Conservation (phyloP, 2,797 vertebrate species). For the Premnoplex brunnescens region DNA sequence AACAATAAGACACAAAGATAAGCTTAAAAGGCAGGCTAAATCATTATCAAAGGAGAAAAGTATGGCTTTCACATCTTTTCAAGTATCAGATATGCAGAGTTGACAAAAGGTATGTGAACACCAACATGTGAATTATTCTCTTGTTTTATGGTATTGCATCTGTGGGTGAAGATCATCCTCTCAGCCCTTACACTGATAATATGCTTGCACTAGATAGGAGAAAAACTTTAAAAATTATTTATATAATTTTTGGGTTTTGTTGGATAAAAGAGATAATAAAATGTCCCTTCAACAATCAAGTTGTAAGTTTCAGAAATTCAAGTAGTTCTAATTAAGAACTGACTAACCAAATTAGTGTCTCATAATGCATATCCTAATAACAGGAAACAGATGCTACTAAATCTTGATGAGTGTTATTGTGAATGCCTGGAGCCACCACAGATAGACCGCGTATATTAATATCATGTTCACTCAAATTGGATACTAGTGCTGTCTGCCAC, state of each 20-base stretch:
- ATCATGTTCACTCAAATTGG: background rate
- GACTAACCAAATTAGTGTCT: constrained; percentile 13
- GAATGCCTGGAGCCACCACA: constrained; percentile 18
- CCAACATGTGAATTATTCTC: background rate
- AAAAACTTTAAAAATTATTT: background rate
- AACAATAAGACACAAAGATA: background rate
- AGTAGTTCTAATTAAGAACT: constrained; percentile 28
- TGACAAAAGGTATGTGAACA: background rate
- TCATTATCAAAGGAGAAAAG: background rate
- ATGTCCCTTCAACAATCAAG: background rate
- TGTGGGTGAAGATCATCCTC: background rate
- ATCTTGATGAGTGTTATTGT: background rate
- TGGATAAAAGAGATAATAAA: background rate
- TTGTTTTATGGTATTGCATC: background rate
- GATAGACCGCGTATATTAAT: background rate
- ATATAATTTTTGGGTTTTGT: background rate
- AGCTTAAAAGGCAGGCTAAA: background rate
- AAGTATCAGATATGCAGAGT: background rate
- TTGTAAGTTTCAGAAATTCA: background rate
- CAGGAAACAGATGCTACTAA: constrained; percentile 21
- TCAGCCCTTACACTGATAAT: background rate
- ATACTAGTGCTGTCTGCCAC: background rate
- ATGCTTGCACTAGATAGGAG: background rate
- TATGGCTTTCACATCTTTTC: background rate
- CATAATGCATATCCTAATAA: background rate